Evolutionary conservation across 2,113 vertebrate genomes (phyloP), one percentile per base, ranked within the genome.

Genomic region (Pteronura brasiliensis): DNA sequence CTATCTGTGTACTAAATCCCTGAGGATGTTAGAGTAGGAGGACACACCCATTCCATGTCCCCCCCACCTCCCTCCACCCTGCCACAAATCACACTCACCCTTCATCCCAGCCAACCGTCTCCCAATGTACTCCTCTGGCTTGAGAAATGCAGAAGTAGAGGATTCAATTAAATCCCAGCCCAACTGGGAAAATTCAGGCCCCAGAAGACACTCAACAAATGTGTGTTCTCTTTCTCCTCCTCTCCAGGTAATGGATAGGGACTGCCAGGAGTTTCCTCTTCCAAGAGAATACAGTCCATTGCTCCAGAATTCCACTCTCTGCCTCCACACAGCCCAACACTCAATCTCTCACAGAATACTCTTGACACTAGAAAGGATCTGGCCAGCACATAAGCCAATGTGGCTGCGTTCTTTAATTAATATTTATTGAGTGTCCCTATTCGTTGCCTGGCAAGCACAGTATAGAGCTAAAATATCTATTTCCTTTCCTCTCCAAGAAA

Each of bases 401-500:
- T 76, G 74, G 92, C 83, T 57, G 69, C 74, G 49, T 74, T 80
- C 90, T 96, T 97, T 79, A 95, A 96, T 96, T 95, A 82, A 95
- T 96, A 96, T 96, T 92, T 97, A 96, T 87, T 83, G 87, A 82
- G 79, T 93, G 90, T 84, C 74, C 92, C 91, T 96, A 49, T 95
- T 86, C 92, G 87, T 93, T 90, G 80, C 61, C 90, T 96, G 80
- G 92, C 84, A 95, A 92, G 90, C 47, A 17, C 42, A 8, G 27
- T 44, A 69, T 74, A 83, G 65, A 29, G 93, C 69, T 95, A 69
- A 92, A 90, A 92, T 88, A 88, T 89, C 83, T 80, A 59, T 61
- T 92, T 39, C 44, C n/a, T 82, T 95, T 97, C 42, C 87, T 93
- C 80, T 96, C 94, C 67, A 96, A 93, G 87, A 95, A 90, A 69